Evolutionary conservation across 2,888 invertebrate species (phyloP).

Genomic region (Macrophya annulata): DNA sequence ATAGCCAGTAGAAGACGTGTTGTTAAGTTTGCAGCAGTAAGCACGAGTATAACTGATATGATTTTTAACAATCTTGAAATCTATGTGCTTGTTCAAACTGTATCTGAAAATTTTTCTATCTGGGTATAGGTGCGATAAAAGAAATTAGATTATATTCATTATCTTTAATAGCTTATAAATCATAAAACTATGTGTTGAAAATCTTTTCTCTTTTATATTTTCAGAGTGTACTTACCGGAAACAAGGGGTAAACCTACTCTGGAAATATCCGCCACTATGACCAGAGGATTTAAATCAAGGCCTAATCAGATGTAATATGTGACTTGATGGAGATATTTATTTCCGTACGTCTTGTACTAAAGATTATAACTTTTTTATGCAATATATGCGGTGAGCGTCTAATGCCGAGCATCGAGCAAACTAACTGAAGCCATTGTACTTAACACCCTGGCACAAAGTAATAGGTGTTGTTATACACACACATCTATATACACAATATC

Average conservation of each 20-base stretch:
- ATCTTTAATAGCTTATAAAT: background rate
- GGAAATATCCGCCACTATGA: slow-evolving; percentile 84
- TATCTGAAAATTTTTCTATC: too few relatives aligned
- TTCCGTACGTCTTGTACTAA: background rate
- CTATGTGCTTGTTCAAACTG: too few relatives aligned
- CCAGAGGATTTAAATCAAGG: slow-evolving; percentile 83
- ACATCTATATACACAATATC: background rate
- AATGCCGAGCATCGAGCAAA: background rate
- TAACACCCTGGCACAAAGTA: slow-evolving; percentile 5
- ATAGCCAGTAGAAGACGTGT: too few relatives aligned
- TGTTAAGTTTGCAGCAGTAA: too few relatives aligned
- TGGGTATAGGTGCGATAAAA: background rate
- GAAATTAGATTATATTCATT: background rate
- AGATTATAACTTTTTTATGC: slow-evolving; percentile 30
- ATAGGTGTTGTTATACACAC: background rate
- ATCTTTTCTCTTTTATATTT: slow-evolving; percentile 61
- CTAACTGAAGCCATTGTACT: slow-evolving; percentile 24
- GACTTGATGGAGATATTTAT: background rate
- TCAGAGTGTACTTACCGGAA: slow-evolving; percentile 88
- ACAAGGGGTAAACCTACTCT: slow-evolving; percentile 86
- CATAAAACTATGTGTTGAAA: background rate
- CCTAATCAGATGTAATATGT: slow-evolving; percentile 70
- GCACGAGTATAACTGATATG: too few relatives aligned
- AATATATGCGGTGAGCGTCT: background rate
- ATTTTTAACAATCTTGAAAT: too few relatives aligned